These are phyloP conservation scores for Penaeus monodon DNA, from an alignment of 2,888 invertebrate species.

Conservation along the genomic window DNA sequence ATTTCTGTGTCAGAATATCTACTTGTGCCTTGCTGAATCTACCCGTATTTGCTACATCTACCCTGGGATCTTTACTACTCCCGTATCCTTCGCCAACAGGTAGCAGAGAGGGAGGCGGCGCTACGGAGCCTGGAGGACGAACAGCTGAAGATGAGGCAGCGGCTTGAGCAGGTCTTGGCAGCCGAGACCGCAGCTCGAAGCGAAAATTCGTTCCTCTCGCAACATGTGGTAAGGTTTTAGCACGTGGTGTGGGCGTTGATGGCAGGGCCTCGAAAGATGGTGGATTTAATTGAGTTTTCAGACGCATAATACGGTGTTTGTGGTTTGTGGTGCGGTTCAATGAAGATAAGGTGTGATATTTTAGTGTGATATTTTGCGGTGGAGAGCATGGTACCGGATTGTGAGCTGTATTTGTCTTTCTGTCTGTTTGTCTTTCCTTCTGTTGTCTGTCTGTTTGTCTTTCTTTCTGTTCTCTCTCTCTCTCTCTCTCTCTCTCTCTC, in stretches of 20 bases:
- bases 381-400: no score
- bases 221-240: slow-evolving; percentile 51
- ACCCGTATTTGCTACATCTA: no score
- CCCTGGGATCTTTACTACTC: no score
- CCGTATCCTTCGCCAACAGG: slow-evolving; percentile 7
- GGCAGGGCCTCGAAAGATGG: no score
- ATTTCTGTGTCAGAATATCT: no score
- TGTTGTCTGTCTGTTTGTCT: no score
- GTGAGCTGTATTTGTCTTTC: not conserved
- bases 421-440: not conserved
- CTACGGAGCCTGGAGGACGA: slow-evolving; percentile 50
- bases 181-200: slow-evolving; percentile 42
- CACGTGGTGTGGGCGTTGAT: no score
- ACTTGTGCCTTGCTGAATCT: no score
- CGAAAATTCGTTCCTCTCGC: slow-evolving; percentile 41
- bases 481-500: no score
- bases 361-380: no score
- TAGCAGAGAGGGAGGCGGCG: slow-evolving; percentile 34
- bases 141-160: slow-evolving; percentile 19
- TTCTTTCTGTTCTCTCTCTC: no score
- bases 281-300: not conserved
- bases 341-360: not conserved
- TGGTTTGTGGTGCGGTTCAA: not conserved
- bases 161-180: slow-evolving; percentile 37
- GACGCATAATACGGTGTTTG: not conserved